These are phyloP conservation scores for Caenorhabditis brenneri DNA, from an alignment of 1,140 invertebrate genomes.

Conservation along the genomic window DNA sequence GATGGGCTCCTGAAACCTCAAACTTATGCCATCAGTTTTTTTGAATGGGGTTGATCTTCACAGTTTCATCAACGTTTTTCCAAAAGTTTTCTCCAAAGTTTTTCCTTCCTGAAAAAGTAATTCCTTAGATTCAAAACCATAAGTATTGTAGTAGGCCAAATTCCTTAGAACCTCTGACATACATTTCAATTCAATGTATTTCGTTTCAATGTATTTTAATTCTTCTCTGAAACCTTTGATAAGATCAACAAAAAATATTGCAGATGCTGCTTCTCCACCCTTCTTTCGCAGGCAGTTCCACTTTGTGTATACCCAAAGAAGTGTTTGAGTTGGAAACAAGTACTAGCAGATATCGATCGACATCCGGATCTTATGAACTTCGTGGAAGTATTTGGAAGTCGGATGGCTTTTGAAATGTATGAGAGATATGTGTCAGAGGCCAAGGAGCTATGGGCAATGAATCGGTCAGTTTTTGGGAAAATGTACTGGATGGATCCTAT, in stretches of 20 bases:
- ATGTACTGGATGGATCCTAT: not conserved
- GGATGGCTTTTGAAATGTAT: conserved; percentile 25
- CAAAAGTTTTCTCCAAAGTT: too few species aligned
- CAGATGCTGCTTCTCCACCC: conserved; percentile 7
- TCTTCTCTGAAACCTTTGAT: not conserved
- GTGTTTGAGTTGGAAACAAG: conserved; percentile 21
- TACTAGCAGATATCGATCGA: conserved; percentile 21
- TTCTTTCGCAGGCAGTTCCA: not conserved
- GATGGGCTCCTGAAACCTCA: too few species aligned
- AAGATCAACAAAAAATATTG: not conserved
- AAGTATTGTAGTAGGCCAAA: too few species aligned
- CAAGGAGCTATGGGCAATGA: conserved; percentile 23
- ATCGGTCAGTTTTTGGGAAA: not conserved
- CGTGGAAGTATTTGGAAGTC: conserved; percentile 11
- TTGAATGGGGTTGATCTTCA: too few species aligned
- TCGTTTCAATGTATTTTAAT: too few species aligned
- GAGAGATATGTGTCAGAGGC: conserved; percentile 31
- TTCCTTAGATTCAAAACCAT: too few species aligned
- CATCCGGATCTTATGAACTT: conserved; percentile 31
- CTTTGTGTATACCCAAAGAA: not conserved
- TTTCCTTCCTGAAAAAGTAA: too few species aligned
- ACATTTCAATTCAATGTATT: too few species aligned
- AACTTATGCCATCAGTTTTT: too few species aligned
- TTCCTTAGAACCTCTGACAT: too few species aligned
- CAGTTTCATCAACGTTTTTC: too few species aligned